These are phyloP conservation scores for Drosophila suzukii DNA, from an alignment of 1,140 invertebrate genomes.

Conservation along the genomic window DNA sequence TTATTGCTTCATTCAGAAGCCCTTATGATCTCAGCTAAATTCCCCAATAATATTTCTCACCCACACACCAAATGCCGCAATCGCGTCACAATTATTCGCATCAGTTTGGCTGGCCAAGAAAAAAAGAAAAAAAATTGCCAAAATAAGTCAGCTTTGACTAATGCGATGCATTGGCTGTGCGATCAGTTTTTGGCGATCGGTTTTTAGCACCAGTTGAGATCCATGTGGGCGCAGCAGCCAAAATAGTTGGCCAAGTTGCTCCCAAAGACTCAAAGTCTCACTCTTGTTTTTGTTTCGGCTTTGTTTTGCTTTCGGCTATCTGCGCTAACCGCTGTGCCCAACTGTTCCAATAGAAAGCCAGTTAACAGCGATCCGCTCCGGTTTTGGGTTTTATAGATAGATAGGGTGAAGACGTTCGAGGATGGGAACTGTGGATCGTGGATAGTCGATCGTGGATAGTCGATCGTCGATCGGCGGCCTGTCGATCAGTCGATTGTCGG, in stretches of 20 bases:
- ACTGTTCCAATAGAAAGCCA: conserved; percentile 81
- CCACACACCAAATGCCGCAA: conserved; percentile 12
- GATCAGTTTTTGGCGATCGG: conserved; percentile 17
- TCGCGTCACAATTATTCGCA: conserved; percentile 25
- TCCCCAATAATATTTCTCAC: conserved; percentile 14
- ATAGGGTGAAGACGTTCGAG: conserved; percentile 51
- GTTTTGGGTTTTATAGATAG: conserved; percentile 29
- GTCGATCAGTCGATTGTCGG: conserved; percentile 16
- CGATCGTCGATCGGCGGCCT: background rate
- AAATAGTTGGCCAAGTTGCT: conserved; percentile 27
- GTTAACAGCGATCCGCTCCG: conserved; percentile 31
- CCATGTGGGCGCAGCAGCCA: conserved; percentile 48
- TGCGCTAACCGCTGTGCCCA: conserved; percentile 50
- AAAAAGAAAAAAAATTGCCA: background rate
- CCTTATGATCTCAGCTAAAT: conserved; percentile 41
- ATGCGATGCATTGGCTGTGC: conserved; percentile 21
- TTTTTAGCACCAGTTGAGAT: conserved; percentile 17
- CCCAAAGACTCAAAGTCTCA: conserved; percentile 11
- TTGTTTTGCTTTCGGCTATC: conserved; percentile 29
- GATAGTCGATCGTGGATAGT: conserved; percentile 5
- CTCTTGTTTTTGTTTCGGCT: conserved; percentile 36
- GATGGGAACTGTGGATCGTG: conserved; percentile 3
- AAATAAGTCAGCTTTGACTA: conserved; percentile 38
- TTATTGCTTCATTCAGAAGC: conserved; percentile 14
- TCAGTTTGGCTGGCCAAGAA: conserved; percentile 2